These are phyloP conservation scores for Epinephelus moara DNA, from an alignment of 2,113 vertebrate genomes.

Conservation along the genomic window DNA sequence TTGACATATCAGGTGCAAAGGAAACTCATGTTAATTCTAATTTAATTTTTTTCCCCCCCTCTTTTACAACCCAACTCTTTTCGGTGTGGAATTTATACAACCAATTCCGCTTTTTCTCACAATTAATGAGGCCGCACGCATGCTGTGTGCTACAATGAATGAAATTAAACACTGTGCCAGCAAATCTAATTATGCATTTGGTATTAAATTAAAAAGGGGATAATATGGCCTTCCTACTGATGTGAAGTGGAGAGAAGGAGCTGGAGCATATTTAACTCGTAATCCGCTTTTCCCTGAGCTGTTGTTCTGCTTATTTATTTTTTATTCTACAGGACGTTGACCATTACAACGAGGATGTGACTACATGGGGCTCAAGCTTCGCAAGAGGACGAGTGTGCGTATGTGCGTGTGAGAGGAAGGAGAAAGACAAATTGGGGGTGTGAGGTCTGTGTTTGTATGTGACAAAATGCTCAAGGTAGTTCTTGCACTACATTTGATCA, in stretches of 20 bases:
- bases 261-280: constrained; percentile 65
- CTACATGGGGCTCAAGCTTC: constrained; percentile 8
- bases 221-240: constrained; percentile 83
- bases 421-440: not conserved
- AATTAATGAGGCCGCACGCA: constrained; percentile 90
- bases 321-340: constrained; percentile 41
- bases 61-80: constrained; percentile 86
- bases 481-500: constrained; percentile 52
- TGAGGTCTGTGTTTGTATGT: constrained; percentile 29
- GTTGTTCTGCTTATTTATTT: constrained; percentile 60
- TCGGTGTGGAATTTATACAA: constrained; percentile 88
- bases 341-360: constrained; percentile 57
- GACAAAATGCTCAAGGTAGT: constrained; percentile 34
- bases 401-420: constrained; percentile 4
- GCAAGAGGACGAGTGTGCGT: not conserved
- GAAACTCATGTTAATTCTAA: constrained; percentile 91
- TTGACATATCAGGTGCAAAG: constrained; percentile 91
- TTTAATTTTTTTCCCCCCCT: constrained; percentile 83
- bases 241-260: constrained; percentile 67
- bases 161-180: constrained; percentile 88
- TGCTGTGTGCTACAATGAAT: constrained; percentile 89
- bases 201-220: constrained; percentile 89
- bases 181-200: constrained; percentile 92
- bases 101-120: constrained; percentile 89
- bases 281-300: constrained; percentile 55